A percentile compares a stretch with the other conserved stretches of the same genome.
Conservation (phyloP, 1,140 invertebrate species). For the Bombus balteatus region DNA sequence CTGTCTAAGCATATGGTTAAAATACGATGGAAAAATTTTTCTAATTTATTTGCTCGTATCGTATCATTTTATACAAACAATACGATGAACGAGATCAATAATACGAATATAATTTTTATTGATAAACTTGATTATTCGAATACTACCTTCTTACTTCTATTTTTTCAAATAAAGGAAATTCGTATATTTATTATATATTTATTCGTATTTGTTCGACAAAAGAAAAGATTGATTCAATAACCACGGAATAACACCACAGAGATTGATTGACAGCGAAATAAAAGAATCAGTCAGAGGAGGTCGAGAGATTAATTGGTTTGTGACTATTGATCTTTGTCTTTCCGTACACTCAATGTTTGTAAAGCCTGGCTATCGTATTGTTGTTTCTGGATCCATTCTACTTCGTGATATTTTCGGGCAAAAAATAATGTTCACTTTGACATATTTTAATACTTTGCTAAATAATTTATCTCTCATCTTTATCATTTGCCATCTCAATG, state of each 20-base stretch:
- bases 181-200: not conserved
- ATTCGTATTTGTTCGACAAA: not conserved
- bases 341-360: not conserved
- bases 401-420: not conserved
- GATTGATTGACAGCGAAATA: constrained; percentile 6
- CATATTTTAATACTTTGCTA: too few relatives aligned
- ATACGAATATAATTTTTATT: too few relatives aligned
- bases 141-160: not conserved
- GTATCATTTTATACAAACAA: too few relatives aligned
- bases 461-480: too few relatives aligned
- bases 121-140: too few relatives aligned
- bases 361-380: not conserved
- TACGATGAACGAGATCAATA: too few relatives aligned
- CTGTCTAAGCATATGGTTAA: too few relatives aligned
- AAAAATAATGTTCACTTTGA: not conserved
- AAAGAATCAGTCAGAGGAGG: not conserved
- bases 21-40: too few relatives aligned
- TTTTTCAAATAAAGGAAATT: not conserved
- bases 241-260: not conserved
- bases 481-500: too few relatives aligned
- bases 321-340: not conserved
- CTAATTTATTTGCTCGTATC: too few relatives aligned
- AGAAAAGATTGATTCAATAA: not conserved
- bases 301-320: not conserved
- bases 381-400: not conserved